Conservation (phyloP, 1,140 invertebrate genomes). For the Zaprionus gabonicus region DNA sequence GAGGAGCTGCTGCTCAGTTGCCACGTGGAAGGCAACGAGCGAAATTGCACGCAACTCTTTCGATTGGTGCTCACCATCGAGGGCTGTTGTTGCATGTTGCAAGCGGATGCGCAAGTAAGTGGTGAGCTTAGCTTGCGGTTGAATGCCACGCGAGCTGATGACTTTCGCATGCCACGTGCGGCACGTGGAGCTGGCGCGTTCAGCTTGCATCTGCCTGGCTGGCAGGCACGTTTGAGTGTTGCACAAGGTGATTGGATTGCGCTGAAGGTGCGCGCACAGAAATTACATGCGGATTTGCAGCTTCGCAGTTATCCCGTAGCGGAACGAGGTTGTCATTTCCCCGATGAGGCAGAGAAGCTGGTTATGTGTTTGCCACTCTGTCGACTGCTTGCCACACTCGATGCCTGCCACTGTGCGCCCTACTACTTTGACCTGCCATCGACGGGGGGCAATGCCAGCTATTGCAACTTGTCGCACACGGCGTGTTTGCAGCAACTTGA, state of each 20-base stretch:
- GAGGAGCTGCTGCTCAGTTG: slow-evolving; percentile 44
- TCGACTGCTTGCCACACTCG: slow-evolving; percentile 14
- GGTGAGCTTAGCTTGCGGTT: slow-evolving; percentile 35
- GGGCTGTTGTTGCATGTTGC: slow-evolving; percentile 53
- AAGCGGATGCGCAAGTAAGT: not conserved
- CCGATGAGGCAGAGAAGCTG: slow-evolving; percentile 4
- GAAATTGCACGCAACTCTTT: slow-evolving; percentile 55
- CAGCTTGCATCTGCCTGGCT: slow-evolving; percentile 50
- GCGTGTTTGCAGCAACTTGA: slow-evolving; percentile 33
- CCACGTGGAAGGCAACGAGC: slow-evolving; percentile 3
- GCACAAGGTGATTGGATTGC: not conserved
- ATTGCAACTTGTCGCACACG: slow-evolving; percentile 35
- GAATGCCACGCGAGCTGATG: slow-evolving; percentile 54
- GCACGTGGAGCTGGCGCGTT: slow-evolving; percentile 15
- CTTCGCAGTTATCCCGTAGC: slow-evolving; percentile 18
- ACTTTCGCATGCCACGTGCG: slow-evolving; percentile 24
- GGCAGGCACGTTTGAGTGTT: slow-evolving; percentile 37
- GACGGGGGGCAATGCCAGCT: slow-evolving; percentile 1
- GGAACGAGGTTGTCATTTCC: slow-evolving; percentile 36
- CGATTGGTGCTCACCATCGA: slow-evolving; percentile 1
- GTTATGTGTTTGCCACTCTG: slow-evolving; percentile 28
- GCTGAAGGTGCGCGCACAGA: slow-evolving; percentile 10
- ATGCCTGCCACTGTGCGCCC: slow-evolving; percentile 30
- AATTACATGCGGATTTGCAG: slow-evolving; percentile 12
- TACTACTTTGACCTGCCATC: not conserved